Base-by-base conservation (phyloP, 2,113 vertebrate genomes). In the Callionymus lyra region DNA sequence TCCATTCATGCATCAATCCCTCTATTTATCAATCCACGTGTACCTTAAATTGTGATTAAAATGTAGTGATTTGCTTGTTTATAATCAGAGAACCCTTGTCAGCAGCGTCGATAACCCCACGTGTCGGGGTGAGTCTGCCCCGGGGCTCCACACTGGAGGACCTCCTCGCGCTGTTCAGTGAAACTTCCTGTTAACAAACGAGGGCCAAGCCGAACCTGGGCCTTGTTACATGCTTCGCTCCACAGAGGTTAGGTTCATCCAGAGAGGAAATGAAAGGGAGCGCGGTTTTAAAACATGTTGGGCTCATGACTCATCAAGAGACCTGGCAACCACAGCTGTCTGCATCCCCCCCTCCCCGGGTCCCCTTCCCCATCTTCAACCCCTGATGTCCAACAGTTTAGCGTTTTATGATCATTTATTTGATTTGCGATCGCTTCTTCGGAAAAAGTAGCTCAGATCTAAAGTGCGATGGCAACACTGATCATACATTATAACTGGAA, bases 251-350 rank as follows among this genome's bases (percentile, higher is more conserved):
- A 59, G 57, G 63, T 63, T 76, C 63, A 59, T 65, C 53, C 57
- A 57, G 59, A 61, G 61, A 77, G 76, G 78, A 77, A 79, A 76
- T 74, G 59, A 72, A 72, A 67, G 49, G 68, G 59, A 64, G 76
- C 72, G 70, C 36, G 54, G 52, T 66, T 70, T 62, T 71, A 60
- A 77, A 80, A 56, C 15, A 31, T 56, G 38, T 49, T 58, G 37
- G 57, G 59, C 53, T 57, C 47, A 59, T 68, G 75, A 79, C 47
- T 79, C 70, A 72, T 67, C 49, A 19, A 49, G 54, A 61, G 63
- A 63, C 53, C 49, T 59, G 50, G 53, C 21, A 27, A 27, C 21
- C 21, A 27, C 4, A 27, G 21, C 21, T 27, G 21, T 27, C 21
- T 27, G 21, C 21, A 27, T 4, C 21, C 21, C 21, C 21, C 21